Evolutionary conservation across 2,888 invertebrate species (phyloP), one percentile per base, ranked within the genome.

Genomic region (Rhogogaster chlorosoma): DNA sequence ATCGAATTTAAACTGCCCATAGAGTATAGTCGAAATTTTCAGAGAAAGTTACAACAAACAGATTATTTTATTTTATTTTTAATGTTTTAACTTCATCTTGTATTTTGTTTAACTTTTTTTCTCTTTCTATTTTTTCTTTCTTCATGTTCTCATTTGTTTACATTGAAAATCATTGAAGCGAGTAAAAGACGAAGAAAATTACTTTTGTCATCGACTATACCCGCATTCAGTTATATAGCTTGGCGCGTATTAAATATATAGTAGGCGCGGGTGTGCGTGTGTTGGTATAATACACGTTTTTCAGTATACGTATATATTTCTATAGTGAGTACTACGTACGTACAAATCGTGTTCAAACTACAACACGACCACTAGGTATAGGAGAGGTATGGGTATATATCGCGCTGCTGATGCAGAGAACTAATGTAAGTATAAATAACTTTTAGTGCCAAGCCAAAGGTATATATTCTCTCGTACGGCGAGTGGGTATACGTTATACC

Each of bases 371-470:
- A 86, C 89, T 88, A 90, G 15, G 29, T 29, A 67, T 64, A 64
- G 12, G 22, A 61, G 5, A 32, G 10, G 26, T 61, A 67, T 29
- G 26, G 22, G 29, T 67, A 67, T 18, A 6, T 67, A 67, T 32
- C 29, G 32, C 10, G 26, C 18, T 49, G 18, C 61, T 82, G 82
- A 36, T 42, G 83, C 70, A 83, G 42, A 70, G 73, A 83, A 42
- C 83, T 49, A 45, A 83, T 64, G 80, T 80, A 42, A 83, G 45
- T 90, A 90, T 90, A 90, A 90, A 90, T 90, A 90, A 90, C 90
- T 90, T 89, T 90, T 86, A 87, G 89, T 89, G 88, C 84, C 80
- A 71, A 83, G 67, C 67, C 42, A 67, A 64, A 64, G 53, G 85
- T 49, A 67, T 67, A 82, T 87, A 84, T 45, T 32, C n/a, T 83